Conservation (phyloP, 35 echinoderm and acorn worm genomes). For the Eucidaris tribuloides region DNA sequence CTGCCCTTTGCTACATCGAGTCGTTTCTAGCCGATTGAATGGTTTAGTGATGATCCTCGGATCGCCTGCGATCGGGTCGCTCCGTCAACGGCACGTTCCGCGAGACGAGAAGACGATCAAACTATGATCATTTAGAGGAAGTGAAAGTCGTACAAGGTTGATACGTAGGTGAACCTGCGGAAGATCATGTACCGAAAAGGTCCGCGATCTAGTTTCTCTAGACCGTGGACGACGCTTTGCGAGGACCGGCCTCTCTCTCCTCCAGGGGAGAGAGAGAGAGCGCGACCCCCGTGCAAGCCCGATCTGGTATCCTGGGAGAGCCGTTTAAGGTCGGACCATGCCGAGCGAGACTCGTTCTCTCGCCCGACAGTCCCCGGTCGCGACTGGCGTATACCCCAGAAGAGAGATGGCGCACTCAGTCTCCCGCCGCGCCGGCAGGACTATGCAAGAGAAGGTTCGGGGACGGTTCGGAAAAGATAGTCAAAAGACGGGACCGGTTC, state of each 20-base stretch:
- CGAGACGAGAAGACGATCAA: constrained; percentile 83
- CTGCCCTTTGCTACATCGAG: constrained; percentile 82
- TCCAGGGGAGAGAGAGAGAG: neutral
- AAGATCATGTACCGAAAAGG: constrained; percentile 85
- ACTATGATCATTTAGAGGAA: constrained; percentile 99
- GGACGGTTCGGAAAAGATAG: neutral
- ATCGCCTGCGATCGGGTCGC: constrained; percentile 50
- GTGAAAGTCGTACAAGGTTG: constrained; percentile 94
- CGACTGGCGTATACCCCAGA: neutral
- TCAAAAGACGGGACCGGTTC: neutral
- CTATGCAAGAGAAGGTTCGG: neutral
- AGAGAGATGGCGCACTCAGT: no score
- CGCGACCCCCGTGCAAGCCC: neutral
- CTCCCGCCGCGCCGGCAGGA: no score
- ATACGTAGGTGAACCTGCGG: constrained; percentile 94
- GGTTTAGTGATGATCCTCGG: constrained; percentile 85
- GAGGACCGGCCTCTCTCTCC: neutral
- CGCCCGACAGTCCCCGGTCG: neutral
- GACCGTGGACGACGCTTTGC: neutral
- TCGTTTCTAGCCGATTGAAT: constrained; percentile 85
- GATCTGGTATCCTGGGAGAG: neutral
- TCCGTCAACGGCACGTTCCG: constrained; percentile 9
- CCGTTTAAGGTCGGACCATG: neutral
- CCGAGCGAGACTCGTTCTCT: neutral
- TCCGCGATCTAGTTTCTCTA: no score